Conservation (phyloP, 2,797 vertebrate species). For the Coendou prehensilis region DNA sequence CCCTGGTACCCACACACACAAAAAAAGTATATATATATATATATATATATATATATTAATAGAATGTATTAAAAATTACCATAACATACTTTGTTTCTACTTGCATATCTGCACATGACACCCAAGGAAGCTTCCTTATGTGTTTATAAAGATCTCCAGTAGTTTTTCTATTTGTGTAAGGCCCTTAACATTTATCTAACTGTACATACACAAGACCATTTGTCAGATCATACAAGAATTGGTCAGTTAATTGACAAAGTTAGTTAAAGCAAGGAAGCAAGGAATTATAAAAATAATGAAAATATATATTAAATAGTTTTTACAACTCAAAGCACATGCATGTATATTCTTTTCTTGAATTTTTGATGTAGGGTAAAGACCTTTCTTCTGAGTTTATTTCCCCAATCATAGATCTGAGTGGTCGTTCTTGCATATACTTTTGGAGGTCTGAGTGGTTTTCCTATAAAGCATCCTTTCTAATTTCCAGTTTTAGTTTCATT, state of each 20-base stretch:
- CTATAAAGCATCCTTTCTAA: not conserved
- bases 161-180: not conserved
- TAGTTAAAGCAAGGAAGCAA: not conserved
- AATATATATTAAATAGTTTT: not conserved
- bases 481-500: not conserved
- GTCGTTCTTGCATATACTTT: no score
- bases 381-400: not conserved
- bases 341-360: not conserved
- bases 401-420: not conserved
- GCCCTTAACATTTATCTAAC: not conserved
- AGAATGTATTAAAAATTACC: not conserved
- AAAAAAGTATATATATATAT: no score
- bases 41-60: not conserved
- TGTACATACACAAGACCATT: not conserved
- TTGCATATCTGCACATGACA: not conserved
- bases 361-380: not conserved
- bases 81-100: not conserved
- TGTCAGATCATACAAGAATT: not conserved
- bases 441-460: not conserved
- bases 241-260: not conserved
- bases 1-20: no score
- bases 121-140: not conserved
- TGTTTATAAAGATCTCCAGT: not conserved
- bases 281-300: not conserved
- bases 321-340: not conserved